Conservation (phyloP, 2,888 invertebrate species). For the Himalopsyche tibetana region DNA sequence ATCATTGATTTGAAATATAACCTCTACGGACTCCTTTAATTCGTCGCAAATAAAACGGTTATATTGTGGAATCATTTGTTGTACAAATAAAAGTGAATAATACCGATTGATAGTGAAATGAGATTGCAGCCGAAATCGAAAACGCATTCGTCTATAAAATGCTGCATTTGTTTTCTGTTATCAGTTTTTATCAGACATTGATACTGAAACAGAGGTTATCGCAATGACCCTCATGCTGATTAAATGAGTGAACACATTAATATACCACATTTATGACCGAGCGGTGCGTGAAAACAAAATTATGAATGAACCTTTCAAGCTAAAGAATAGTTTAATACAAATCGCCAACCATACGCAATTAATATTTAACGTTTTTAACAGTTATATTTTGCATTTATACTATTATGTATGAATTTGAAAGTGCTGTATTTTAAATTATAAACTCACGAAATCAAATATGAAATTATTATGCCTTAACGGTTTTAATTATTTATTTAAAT, state of each 20-base stretch:
- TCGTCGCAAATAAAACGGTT: too few species aligned
- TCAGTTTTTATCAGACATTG: conserved; percentile 34
- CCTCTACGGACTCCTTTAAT: too few species aligned
- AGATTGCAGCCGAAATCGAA: not conserved
- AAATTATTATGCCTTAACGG: too few species aligned
- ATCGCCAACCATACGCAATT: too few species aligned
- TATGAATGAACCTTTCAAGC: not conserved
- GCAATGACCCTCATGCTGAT: not conserved
- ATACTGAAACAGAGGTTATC: conserved; percentile 39
- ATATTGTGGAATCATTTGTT: not conserved
- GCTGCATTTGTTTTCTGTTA: conserved; percentile 24
- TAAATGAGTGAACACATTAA: conserved; percentile 28
- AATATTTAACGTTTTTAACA: too few species aligned
- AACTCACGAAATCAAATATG: too few species aligned
- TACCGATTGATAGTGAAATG: conserved; percentile 4
- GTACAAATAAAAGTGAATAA: not conserved
- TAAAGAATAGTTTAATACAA: not conserved
- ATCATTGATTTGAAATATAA: too few species aligned
- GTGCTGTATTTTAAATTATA: too few species aligned
- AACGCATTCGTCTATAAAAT: not conserved
- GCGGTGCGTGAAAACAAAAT: not conserved
- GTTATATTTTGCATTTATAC: too few species aligned
- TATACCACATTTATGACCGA: not conserved
- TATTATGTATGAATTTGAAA: too few species aligned
- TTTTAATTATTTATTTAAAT: too few species aligned